These are phyloP conservation scores for Trematocara stigmaticum DNA, from an alignment of 2,113 vertebrate genomes.

Conservation along the genomic window DNA sequence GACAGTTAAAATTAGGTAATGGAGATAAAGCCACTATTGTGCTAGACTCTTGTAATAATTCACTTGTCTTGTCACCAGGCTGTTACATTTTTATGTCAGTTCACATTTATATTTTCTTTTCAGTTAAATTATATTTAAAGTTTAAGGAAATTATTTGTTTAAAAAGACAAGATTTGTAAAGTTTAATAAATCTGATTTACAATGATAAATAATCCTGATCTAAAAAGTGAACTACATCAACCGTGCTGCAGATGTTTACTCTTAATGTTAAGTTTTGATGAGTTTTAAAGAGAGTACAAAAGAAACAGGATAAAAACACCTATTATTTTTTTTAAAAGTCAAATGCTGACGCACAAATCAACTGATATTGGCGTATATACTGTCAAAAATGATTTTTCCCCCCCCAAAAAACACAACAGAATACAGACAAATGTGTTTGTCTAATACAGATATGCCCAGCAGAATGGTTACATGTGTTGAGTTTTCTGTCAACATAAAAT, in stretches of 20 bases:
- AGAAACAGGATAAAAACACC: not conserved
- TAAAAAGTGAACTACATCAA: not conserved
- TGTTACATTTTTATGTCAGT: not conserved
- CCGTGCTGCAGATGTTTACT: rapidly evolving
- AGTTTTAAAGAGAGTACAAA: not conserved
- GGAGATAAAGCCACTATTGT: not conserved
- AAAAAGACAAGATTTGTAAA: not conserved
- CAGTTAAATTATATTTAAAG: not conserved
- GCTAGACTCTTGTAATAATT: not conserved
- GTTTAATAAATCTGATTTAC: not conserved
- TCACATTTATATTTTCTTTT: not conserved
- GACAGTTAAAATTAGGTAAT: not conserved
- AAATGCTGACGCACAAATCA: rapidly evolving
- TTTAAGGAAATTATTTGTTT: not conserved
- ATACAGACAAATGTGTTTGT: not conserved
- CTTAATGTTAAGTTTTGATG: not conserved
- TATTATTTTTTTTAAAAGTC: rapidly evolving
- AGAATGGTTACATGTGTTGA: rapidly evolving
- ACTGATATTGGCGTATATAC: rapidly evolving
- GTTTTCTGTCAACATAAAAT: not conserved
- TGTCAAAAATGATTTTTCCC: rapidly evolving
- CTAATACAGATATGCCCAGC: not conserved
- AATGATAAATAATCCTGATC: not conserved
- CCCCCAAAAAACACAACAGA: rapidly evolving
- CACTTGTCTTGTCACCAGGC: not conserved